phyloP scores from a whole-genome alignment of 2,888 invertebrate genomes.

The Amphiduros pacificus region DNA sequence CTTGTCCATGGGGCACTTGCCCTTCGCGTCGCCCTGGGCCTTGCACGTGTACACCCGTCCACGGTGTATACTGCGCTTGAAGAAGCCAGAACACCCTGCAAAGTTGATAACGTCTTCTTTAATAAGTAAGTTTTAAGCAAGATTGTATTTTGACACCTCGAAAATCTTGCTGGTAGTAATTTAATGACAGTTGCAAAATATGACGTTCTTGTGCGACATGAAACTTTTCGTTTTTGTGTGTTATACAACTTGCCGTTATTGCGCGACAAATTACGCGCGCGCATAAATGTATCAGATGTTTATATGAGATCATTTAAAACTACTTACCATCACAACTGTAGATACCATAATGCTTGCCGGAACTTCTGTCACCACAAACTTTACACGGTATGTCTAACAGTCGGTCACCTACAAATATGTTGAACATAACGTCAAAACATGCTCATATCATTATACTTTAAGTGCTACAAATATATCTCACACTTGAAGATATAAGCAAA shows the following conservation, averaged over 20 bases:
- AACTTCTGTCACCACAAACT: constrained; percentile 53
- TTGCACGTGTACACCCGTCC: constrained; percentile 93
- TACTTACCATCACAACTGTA: constrained; percentile 54
- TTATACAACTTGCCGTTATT: background rate
- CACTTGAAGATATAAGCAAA: too few relatives aligned
- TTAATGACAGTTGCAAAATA: too few relatives aligned
- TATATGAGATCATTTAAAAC: background rate
- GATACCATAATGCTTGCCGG: constrained; percentile 55
- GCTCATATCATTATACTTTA: too few relatives aligned
- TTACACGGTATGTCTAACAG: constrained; percentile 52
- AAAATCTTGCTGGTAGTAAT: too few relatives aligned
- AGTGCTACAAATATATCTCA: too few relatives aligned
- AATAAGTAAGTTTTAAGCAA: too few relatives aligned
- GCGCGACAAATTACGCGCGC: background rate
- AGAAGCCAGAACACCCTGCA: constrained; percentile 57
- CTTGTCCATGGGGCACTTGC: constrained; percentile 88
- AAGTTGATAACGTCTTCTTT: too few relatives aligned
- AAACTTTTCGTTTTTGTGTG: too few relatives aligned
- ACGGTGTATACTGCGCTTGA: constrained; percentile 85
- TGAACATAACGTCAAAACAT: background rate
- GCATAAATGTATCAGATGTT: background rate
- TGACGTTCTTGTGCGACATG: too few relatives aligned
- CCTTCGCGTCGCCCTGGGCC: constrained; percentile 81
- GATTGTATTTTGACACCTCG: too few relatives aligned
- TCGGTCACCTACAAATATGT: constrained; percentile 40